A percentile compares a stretch with the other conserved stretches of the same genome.
phyloP scores from a whole-genome alignment of 2,113 vertebrate species.

The Hoplias malabaricus region DNA sequence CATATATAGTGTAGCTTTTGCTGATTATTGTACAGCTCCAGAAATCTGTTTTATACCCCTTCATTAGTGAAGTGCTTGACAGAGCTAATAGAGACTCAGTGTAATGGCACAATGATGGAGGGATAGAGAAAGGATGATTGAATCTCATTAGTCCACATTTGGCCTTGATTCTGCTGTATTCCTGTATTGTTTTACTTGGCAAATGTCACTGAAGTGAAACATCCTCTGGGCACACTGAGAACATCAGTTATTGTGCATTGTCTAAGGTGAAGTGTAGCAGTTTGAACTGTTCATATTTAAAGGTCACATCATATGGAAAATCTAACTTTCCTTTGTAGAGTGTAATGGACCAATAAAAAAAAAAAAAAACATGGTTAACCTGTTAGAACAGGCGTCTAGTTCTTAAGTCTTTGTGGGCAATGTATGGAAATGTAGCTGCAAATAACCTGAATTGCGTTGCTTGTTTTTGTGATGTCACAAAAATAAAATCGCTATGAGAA shows the following conservation, averaged over 20 bases:
- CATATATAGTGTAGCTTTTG: constrained; percentile 24
- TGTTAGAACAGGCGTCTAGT: too few species aligned
- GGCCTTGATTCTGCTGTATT: constrained; percentile 1
- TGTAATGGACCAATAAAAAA: too few species aligned
- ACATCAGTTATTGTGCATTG: not conserved
- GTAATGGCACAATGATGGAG: constrained; percentile 9
- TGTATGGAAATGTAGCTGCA: not conserved
- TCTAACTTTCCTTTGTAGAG: too few species aligned
- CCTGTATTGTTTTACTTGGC: not conserved
- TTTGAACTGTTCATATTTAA: not conserved
- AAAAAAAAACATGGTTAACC: too few species aligned
- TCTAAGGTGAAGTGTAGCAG: too few species aligned
- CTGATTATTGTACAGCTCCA: constrained; percentile 34
- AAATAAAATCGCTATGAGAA: too few species aligned
- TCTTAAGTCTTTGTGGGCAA: too few species aligned
- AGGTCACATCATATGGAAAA: not conserved
- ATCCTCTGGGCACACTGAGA: not conserved
- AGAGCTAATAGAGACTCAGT: not conserved
- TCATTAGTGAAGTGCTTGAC: constrained; percentile 21
- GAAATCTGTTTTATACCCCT: constrained; percentile 27
- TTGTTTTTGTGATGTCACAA: too few species aligned
- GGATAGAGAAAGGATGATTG: not conserved
- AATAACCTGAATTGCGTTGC: not conserved
- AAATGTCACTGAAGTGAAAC: constrained; percentile 15
- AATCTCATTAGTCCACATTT: constrained; percentile 3